phyloP scores from a whole-genome alignment of 2,113 vertebrate species.

The Pleuronectes platessa region DNA sequence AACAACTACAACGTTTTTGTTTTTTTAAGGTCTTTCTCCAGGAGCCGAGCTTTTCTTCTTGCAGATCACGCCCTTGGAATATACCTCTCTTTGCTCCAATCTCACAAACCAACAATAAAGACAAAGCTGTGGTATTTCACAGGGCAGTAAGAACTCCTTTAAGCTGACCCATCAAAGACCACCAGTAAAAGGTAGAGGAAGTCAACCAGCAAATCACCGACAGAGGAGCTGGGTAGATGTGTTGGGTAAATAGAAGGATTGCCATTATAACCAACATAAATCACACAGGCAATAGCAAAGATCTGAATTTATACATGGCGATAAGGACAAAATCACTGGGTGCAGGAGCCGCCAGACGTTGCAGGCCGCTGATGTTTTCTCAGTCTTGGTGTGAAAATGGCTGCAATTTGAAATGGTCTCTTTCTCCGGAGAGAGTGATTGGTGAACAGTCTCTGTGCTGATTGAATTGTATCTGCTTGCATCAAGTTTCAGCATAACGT shows the following conservation, averaged over 20 bases:
- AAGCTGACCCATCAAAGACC: conserved; percentile 58
- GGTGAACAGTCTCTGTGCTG: conserved; percentile 49
- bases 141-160: conserved; percentile 38
- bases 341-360: conserved; percentile 50
- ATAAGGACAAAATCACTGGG: conserved; percentile 29
- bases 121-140: conserved; percentile 58
- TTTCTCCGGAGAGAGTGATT: conserved; percentile 48
- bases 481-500: conserved; percentile 43
- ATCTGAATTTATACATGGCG: conserved; percentile 43
- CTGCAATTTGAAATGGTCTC: conserved; percentile 68
- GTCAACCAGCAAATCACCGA: conserved; percentile 31
- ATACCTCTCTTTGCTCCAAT: conserved; percentile 11
- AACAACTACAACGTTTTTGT: not conserved
- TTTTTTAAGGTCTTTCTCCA: not conserved
- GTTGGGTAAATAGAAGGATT: conserved; percentile 52
- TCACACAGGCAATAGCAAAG: conserved; percentile 49
- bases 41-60: conserved; percentile 1
- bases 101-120: conserved; percentile 40
- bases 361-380: conserved; percentile 40
- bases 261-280: conserved; percentile 54
- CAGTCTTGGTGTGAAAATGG: conserved; percentile 63
- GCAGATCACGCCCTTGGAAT: conserved; percentile 13
- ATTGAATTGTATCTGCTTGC: conserved; percentile 63
- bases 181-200: conserved; percentile 50
- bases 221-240: conserved; percentile 35